Evolutionary conservation across 2,888 invertebrate species (phyloP).

Genomic region (Merodon equestris): DNA sequence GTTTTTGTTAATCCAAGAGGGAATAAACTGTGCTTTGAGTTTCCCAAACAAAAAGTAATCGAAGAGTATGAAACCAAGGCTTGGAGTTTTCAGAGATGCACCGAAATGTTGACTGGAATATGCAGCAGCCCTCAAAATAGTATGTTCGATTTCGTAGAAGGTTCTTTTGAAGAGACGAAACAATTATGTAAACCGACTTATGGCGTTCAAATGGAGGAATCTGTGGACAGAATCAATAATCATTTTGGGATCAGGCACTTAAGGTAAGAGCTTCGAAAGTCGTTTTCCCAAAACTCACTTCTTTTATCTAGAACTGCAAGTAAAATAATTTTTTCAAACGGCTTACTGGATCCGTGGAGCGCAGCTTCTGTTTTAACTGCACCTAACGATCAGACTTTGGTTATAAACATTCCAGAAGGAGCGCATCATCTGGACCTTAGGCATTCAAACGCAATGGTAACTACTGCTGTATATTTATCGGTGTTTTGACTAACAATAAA

Average conservation of each 20-base stretch:
- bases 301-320: conserved; percentile 20
- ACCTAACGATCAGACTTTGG: conserved; percentile 82
- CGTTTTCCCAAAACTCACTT: no score
- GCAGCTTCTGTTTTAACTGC: conserved; percentile 87
- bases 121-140: conserved; percentile 11
- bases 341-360: conserved; percentile 90
- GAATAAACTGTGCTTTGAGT: conserved; percentile 16
- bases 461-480: not conserved
- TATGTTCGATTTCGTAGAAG: conserved; percentile 21
- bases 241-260: conserved; percentile 28
- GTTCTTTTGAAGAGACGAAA: no score
- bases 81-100: conserved; percentile 29
- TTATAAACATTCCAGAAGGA: conserved; percentile 86
- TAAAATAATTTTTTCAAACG: conserved; percentile 80
- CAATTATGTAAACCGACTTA: not conserved
- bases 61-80: conserved; percentile 1
- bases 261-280: conserved; percentile 3
- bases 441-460: conserved; percentile 72
- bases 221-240: conserved; percentile 23
- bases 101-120: conserved; percentile 10
- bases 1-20: conserved; percentile 29
- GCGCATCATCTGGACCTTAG: conserved; percentile 91
- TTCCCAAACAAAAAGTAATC: conserved; percentile 4
- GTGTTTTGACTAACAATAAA: not conserved
- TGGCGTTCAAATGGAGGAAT: not conserved